Base-by-base conservation (phyloP, 2,888 invertebrate genomes). In the Leptinotarsa peninsularis region DNA sequence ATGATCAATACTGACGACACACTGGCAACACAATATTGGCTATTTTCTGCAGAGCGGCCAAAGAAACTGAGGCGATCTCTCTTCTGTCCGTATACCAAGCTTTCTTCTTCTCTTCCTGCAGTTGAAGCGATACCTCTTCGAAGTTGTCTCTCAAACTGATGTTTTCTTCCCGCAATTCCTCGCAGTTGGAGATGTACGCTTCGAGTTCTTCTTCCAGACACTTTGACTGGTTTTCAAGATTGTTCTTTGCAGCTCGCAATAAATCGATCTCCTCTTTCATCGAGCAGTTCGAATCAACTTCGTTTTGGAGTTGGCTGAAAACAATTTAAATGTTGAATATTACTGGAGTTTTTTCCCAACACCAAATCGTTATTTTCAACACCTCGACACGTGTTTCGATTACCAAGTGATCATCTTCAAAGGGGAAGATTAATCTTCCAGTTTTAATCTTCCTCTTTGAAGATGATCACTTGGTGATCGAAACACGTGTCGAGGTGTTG, bases 1-100 rank as follows among this genome's bases (percentile, higher is more conserved):
- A 72, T 69, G 58, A 72, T 75, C 72, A 76, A 73, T 73, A 76
- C 49, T 60, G 67, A 54, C 67, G 74, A 75, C 81, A 83, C 67
- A 83, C 83, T 3, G 83, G 84, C 70, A 85, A 70, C 79, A 85
- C 77, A 33, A 69, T 76, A 67, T 82, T 73, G 56, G 84, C 83
- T 49, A 84, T 80, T 75, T 79, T 83, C 63, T 82, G 81, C 70
- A 85, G 79, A 23, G 83, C 81, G 18, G 77, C 77, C 74, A 83
- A 79, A 75, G 83, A 82, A 77, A 83, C 76, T 68, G 75, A 73
- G 69, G 83, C 78, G 7, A 85, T 80, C 71, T 77, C 73, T 60
- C 68, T 74, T 17, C 76, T 73, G 49, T 80, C 82, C 69, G 78
- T 82, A 79, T 83, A 78, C 85, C 85, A 84, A 5, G 72, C 75